Evolutionary conservation across 2,888 invertebrate genomes (phyloP), one percentile per base, ranked within the genome.

Genomic region (Aspidiotus rigidus): DNA sequence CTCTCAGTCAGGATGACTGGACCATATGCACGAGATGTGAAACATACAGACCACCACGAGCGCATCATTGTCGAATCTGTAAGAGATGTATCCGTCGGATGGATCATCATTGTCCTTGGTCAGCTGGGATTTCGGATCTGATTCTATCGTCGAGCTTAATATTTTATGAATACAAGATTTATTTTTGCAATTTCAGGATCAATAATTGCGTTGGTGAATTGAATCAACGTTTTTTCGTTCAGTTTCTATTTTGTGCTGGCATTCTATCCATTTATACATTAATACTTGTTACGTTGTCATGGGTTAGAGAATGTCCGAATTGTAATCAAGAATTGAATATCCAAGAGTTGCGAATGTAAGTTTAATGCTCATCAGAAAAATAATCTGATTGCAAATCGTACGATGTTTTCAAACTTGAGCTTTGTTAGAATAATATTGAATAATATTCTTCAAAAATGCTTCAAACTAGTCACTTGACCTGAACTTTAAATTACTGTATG

Each of bases 181-280:
- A 10, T 44, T 44, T 49, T 13, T n/a, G 10, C n/a, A n/a, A 13
- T 11, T 75, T 8, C 74, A 82, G 85, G 90, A 92, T 93, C 62
- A 94, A 94, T 78, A 94, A 94, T 78, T 93, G 93, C 78, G 91
- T 93, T 7, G 93, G 93, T 59, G 93, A 93, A 79, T 84, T 85
- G 75, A 93, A 94, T 81, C 93, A 93, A 80, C 93, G 92, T 78
- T 93, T 88, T 80, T 93, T 93, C 79, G 84, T 93, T 73, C 89
- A 93, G 77, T 93, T 93, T 81, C 81, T 91, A 72, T 81, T 90
- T 56, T 92, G 89, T 77, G 89, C 89, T 71, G 89, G 87, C 69
- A 78, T 83, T 60, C 77, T 87, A 71, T 81, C 85, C 2, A 73
- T 82, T 0, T 88, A 89, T 77, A 85, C 88, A 9, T 82, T 89